Conservation (phyloP, 1,140 invertebrate species). For the Ostrea edulis region DNA sequence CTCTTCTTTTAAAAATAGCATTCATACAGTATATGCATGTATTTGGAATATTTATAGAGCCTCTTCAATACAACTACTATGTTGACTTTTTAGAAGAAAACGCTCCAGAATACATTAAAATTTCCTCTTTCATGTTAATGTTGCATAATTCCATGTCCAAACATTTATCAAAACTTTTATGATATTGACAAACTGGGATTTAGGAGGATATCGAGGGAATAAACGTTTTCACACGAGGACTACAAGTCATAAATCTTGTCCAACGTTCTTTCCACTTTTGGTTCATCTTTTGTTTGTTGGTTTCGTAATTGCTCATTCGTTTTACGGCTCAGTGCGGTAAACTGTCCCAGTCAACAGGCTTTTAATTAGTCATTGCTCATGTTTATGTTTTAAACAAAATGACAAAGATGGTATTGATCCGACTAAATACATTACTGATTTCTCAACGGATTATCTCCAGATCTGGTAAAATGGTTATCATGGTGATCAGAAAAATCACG, state of each 20-base stretch:
- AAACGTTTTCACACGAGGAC: slow-evolving; percentile 30
- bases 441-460: neutral
- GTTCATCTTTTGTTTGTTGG: slow-evolving; percentile 1
- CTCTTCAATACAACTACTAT: neutral
- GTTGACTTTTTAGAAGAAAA: slow-evolving; percentile 2
- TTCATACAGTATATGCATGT: too few relatives aligned
- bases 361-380: slow-evolving; percentile 35
- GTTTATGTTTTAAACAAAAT: slow-evolving; percentile 38
- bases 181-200: slow-evolving; percentile 25
- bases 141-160: slow-evolving; percentile 37
- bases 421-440: slow-evolving; percentile 31
- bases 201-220: slow-evolving; percentile 6
- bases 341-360: neutral
- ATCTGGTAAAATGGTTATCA: slow-evolving; percentile 35
- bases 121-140: slow-evolving; percentile 15
- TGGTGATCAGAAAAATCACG: slow-evolving; percentile 34
- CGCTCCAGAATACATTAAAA: slow-evolving; percentile 2
- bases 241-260: slow-evolving; percentile 26
- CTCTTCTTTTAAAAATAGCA: too few relatives aligned
- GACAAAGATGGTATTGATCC: slow-evolving; percentile 38
- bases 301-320: slow-evolving; percentile 26
- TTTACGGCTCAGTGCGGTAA: neutral
- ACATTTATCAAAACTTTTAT: slow-evolving; percentile 31
- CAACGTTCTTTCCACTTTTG: slow-evolving; percentile 18
- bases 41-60: neutral